Base-by-base conservation (phyloP, 2,113 vertebrate species). In the Platycercus adscitus region DNA sequence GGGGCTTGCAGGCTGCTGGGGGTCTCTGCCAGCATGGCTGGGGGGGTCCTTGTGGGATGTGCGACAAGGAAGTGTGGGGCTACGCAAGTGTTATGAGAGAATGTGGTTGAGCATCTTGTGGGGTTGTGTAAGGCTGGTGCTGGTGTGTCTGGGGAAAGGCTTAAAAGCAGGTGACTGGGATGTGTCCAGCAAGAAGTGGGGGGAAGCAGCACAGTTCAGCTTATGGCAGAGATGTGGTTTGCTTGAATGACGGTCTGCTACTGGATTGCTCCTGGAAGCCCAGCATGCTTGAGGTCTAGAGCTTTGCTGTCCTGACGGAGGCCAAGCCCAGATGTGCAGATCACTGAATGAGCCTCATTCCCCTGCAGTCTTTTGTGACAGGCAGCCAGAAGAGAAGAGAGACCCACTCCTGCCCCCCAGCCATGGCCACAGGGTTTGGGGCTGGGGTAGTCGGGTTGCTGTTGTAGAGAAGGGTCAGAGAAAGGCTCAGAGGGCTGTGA, bases 381-480 rank as follows among this genome's bases (percentile, higher is more conserved):
- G 43, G 18, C 29, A 13, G 21, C 10, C 44, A 60, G 44, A 68
- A 60, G 8, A 81, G 33, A 29, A 33, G 1, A 29, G 11, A 31
- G 47, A 43, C 8, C 6, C 21, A 19, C 3, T 68, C 21, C 60
- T 58, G 25, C 37, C 26, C 58, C 37, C 68, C 10, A 33, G 4
- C 2, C 17, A 3, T 10, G 26, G 26, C 11, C 4, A 2, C 1
- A 5, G n/a, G 13, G 12, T 11, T 43, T 53, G 56, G 7, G n/a
- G 19, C 47, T 1, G 1, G 17, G 60, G 28, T 10, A 44, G 17
- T 8, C 1, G 1, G 23, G 50, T 26, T 70, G 31, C 26, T 60
- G 26, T 55, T 44, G 26, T 10, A 44, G 2, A 4, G 9, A 35
- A 20, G 4, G 39, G 28, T 44, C 39, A 44, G 49, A 58, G 23